These are phyloP conservation scores for Latrodectus elegans DNA, from an alignment of 2,888 invertebrate genomes.

Conservation along the genomic window DNA sequence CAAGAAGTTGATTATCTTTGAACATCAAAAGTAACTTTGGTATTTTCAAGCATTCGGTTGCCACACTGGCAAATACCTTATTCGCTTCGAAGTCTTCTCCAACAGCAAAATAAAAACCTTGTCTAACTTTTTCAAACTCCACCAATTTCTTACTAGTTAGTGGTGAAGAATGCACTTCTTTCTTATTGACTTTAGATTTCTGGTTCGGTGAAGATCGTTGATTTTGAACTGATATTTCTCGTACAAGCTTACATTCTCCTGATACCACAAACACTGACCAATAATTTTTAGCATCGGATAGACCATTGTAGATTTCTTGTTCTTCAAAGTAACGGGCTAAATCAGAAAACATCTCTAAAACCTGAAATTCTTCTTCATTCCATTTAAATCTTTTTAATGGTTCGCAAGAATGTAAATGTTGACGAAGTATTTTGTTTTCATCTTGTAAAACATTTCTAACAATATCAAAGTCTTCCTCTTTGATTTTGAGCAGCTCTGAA, in stretches of 20 bases:
- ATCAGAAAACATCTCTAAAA: slow-evolving; percentile 23
- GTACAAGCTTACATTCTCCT: slow-evolving; percentile 25
- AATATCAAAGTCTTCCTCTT: slow-evolving; percentile 25
- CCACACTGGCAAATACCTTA: slow-evolving; percentile 21
- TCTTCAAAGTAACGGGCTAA: slow-evolving; percentile 6
- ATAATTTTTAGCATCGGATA: neutral
- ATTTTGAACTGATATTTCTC: slow-evolving; percentile 12
- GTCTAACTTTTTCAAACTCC: slow-evolving; percentile 23
- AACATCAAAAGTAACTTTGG: slow-evolving; percentile 27
- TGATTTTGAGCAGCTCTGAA: slow-evolving; percentile 20
- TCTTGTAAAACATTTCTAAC: slow-evolving; percentile 3
- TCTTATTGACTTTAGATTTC: too few relatives aligned
- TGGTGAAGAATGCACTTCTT: neutral
- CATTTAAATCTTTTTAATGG: slow-evolving; percentile 15
- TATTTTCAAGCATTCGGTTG: slow-evolving; percentile 28
- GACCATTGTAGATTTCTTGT: slow-evolving; percentile 27
- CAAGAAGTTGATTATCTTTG: slow-evolving; percentile 29
- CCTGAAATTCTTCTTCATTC: slow-evolving; percentile 26
- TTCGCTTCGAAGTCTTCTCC: slow-evolving; percentile 46
- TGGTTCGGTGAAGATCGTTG: neutral
- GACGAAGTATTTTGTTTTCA: neutral
- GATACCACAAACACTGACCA: slow-evolving; percentile 35
- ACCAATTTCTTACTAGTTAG: slow-evolving; percentile 13
- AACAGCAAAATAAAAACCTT: slow-evolving; percentile 42
- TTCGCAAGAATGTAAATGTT: neutral